These are phyloP conservation scores for Melanotaenia duboulayi DNA, from an alignment of 2,113 vertebrate species.

Conservation along the genomic window DNA sequence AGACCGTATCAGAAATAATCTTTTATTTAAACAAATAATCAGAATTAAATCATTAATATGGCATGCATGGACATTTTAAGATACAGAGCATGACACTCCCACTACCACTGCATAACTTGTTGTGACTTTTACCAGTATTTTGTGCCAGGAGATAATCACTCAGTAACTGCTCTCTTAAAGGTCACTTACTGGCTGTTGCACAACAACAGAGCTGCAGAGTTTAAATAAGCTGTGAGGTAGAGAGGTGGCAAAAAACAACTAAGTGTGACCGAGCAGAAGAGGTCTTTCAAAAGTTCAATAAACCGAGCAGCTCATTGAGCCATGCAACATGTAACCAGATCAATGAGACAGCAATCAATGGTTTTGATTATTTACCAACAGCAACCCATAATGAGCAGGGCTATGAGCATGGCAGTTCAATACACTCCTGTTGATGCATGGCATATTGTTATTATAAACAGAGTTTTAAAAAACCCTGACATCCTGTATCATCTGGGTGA, in stretches of 20 bases:
- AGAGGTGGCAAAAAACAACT: constrained; percentile 3
- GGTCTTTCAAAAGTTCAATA: neutral
- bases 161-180: constrained; percentile 42
- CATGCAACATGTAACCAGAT: constrained; percentile 8
- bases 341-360: constrained; percentile 9
- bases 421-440: constrained; percentile 13
- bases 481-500: neutral
- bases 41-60: neutral
- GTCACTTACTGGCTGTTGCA: constrained; percentile 36
- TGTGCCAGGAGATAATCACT: constrained; percentile 30
- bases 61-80: neutral
- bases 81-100: neutral
- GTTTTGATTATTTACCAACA: constrained; percentile 20
- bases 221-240: constrained; percentile 13
- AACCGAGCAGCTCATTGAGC: constrained; percentile 1
- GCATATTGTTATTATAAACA: neutral
- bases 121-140: constrained; percentile 18
- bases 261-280: constrained; percentile 1
- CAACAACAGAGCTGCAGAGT: constrained; percentile 23
- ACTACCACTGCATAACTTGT: neutral
- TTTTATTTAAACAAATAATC: neutral
- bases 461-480: neutral
- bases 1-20: neutral
- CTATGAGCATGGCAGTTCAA: constrained; percentile 18
- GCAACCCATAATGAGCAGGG: constrained; percentile 5